Evolutionary conservation across 2,888 invertebrate species (phyloP).

Genomic region (Myathropa florea): DNA sequence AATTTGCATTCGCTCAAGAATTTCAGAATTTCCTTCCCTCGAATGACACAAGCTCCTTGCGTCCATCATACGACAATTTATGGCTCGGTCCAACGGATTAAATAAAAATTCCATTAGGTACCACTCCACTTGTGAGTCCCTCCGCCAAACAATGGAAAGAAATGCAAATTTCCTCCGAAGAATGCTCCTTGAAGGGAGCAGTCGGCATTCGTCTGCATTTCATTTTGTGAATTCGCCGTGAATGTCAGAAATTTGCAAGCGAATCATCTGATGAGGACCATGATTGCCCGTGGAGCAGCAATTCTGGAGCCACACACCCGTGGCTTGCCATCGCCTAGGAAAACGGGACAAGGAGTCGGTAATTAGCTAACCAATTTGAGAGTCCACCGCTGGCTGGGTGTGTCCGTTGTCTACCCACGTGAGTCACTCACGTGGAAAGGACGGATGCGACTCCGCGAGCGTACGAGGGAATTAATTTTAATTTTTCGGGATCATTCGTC

Average conservation of each 20-base stretch:
- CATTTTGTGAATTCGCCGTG: conserved; percentile 3
- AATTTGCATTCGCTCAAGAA: conserved; percentile 30
- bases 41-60: conserved; percentile 52
- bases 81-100: conserved; percentile 15
- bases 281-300: conserved; percentile 34
- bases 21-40: not conserved
- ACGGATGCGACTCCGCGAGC: conserved; percentile 9
- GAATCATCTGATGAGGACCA: conserved; percentile 13
- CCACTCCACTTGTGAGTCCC: not conserved
- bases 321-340: not conserved
- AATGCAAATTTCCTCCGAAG: conserved; percentile 59
- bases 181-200: conserved; percentile 24
- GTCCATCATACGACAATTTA: conserved; percentile 55
- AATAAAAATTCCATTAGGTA: conserved; percentile 6
- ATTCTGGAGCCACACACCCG: conserved; percentile 20
- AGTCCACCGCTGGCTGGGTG: conserved; percentile 34
- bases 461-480: conserved; percentile 47
- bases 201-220: not conserved
- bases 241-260: conserved; percentile 39
- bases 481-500: conserved; percentile 33
- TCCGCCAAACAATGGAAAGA: conserved; percentile 54
- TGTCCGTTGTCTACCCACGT: conserved; percentile 63
- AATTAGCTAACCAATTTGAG: conserved; percentile 50
- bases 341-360: conserved; percentile 23
- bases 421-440: conserved; percentile 67